Evolutionary conservation across 2,888 invertebrate genomes (phyloP), one percentile per base, ranked within the genome.

Genomic region (Conistra vaccinii): DNA sequence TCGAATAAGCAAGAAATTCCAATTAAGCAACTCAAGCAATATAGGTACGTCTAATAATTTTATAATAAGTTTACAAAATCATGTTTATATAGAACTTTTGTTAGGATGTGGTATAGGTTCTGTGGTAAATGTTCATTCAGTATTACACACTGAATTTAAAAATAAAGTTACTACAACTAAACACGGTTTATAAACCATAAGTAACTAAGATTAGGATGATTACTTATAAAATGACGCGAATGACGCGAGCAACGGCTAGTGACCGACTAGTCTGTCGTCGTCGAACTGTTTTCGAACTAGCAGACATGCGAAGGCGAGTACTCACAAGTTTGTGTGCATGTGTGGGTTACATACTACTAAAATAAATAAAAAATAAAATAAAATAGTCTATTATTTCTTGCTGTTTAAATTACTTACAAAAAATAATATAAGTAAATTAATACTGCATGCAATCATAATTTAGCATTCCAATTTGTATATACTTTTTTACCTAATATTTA

Each of bases 11-110:
- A 68, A 51, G 51, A 58, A 76, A 68, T 35, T 67, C 45, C 32
- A 76, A 82, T 80, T 76, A 76, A 69, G 67, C 53, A 67, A 76
- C n/a, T 51, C 42, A 35, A 69, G 66, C 61, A 57, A 57, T 67
- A 57, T 35, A n/a, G n/a, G n/a, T n/a, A n/a, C n/a, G n/a, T n/a
- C n/a, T n/a, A n/a, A n/a, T n/a, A n/a, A 62, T 62, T 51, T 55
- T 20, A 51, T 53, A n/a, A 45, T 23, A 51, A 51, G 26, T 42
- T 51, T 51, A 17, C 32, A 48, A 29, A 7, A 42, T n/a, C 20
- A 20, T n/a, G n/a, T 60, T 72, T 42, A 4, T 14, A 12, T 42
- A 42, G 42, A 42, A 42, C 1, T 42, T 42, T 42, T 42, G 14
- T 42, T 42, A 42, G 42, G 42, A 42, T 12, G 42, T 42, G 42